Percentiles rank a stretch among this genome's conserved stretches.
Evolutionary conservation across 2,797 vertebrate species (phyloP).

Genomic region (Rhyacichthys aspro): DNA sequence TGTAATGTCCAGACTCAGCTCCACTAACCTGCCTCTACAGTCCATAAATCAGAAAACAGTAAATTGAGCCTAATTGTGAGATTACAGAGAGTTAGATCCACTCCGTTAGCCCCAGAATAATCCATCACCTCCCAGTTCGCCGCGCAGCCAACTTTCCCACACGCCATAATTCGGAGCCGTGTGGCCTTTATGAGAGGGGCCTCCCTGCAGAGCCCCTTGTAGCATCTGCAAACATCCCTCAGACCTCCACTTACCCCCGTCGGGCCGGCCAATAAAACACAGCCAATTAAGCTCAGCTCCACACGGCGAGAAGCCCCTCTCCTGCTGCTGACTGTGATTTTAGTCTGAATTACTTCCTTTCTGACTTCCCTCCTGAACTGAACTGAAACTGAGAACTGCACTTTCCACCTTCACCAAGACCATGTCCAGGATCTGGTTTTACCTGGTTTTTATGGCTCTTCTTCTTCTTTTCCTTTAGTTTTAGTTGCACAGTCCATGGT

Average conservation of each 20-base stretch:
- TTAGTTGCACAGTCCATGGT: constrained; percentile 40
- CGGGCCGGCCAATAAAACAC: constrained; percentile 62
- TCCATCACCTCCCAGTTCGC: constrained; percentile 46
- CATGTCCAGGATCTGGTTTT: no score
- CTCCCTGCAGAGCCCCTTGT: constrained; percentile 47
- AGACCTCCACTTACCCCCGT: constrained; percentile 60
- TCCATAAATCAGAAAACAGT: constrained; percentile 56
- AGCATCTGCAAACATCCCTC: constrained; percentile 65
- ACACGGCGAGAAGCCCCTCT: constrained; percentile 58
- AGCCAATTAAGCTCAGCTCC: constrained; percentile 65
- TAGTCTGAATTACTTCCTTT: constrained; percentile 64
- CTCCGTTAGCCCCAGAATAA: constrained; percentile 35
- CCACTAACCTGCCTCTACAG: constrained; percentile 20
- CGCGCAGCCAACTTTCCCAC: constrained; percentile 32
- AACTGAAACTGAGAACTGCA: constrained; percentile 8
- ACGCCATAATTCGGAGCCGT: constrained; percentile 44
- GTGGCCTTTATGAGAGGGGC: constrained; percentile 35
- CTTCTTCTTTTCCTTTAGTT: no score
- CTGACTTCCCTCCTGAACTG: constrained; percentile 39
- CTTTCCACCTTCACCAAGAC: no score
- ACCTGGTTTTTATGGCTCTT: background rate
- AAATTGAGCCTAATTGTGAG: constrained; percentile 64
- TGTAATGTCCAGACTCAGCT: background rate
- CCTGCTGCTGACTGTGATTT: constrained; percentile 61
- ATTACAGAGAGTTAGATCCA: constrained; percentile 45